These are phyloP conservation scores for Lutraria lutraria DNA, from an alignment of 2,888 invertebrate genomes.

Conservation along the genomic window DNA sequence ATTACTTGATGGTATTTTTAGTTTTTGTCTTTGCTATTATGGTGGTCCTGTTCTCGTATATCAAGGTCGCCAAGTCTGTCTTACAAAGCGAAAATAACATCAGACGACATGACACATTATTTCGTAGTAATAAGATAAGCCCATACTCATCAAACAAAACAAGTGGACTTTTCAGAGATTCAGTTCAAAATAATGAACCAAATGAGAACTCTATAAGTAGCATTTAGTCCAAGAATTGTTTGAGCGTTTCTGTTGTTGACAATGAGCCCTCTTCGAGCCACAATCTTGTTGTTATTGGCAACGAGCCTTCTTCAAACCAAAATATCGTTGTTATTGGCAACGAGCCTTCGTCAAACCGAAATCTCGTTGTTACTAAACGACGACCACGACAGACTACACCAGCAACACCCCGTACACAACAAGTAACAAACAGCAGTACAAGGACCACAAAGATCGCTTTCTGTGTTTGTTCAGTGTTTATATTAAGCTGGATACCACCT, in stretches of 20 bases:
- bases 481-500: slow-evolving; percentile 51
- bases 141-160: not conserved
- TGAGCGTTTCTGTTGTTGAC: not conserved
- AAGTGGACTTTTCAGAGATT: slow-evolving; percentile 21
- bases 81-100: slow-evolving; percentile 41
- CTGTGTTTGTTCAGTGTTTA: slow-evolving; percentile 52
- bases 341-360: not conserved
- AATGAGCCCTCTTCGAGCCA: no score
- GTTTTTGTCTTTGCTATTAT: slow-evolving; percentile 36
- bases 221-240: not conserved
- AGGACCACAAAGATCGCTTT: slow-evolving; percentile 54
- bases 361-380: not conserved
- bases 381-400: not conserved
- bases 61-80: slow-evolving; percentile 31
- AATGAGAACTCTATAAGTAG: not conserved
- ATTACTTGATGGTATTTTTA: slow-evolving; percentile 50
- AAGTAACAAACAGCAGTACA: not conserved
- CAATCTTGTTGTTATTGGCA: no score
- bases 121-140: not conserved
- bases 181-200: not conserved
- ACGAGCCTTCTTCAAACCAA: no score
- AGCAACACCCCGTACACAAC: not conserved
- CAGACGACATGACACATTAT: not conserved
- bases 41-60: slow-evolving; percentile 44
- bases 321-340: no score